A percentile compares a stretch with the other conserved stretches of the same genome.
These are phyloP conservation scores for Cynoglossus semilaevis DNA, from an alignment of 2,113 vertebrate species.

Conservation along the genomic window DNA sequence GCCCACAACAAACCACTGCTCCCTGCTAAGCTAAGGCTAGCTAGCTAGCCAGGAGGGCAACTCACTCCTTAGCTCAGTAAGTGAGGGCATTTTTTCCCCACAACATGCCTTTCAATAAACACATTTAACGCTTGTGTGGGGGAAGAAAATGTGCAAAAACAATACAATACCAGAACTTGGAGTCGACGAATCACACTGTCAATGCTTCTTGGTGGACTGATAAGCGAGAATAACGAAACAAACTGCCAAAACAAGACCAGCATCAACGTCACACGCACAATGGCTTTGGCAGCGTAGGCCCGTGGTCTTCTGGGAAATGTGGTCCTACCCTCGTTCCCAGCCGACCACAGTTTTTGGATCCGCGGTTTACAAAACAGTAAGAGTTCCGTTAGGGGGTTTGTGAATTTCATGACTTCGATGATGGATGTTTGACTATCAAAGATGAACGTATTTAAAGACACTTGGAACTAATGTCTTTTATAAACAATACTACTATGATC, in stretches of 20 bases:
- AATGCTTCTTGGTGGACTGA: constrained; percentile 40
- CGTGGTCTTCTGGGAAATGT: constrained; percentile 53
- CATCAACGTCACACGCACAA: constrained; percentile 44
- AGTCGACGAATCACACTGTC: constrained; percentile 23
- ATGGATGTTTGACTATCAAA: too few species aligned
- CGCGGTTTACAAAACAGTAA: too few species aligned
- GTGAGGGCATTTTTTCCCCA: constrained; percentile 9
- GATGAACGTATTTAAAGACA: too few species aligned
- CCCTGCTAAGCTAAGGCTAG: constrained; percentile 45
- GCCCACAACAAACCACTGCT: constrained; percentile 15
- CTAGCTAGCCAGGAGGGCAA: constrained; percentile 46
- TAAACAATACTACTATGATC: too few species aligned
- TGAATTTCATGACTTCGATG: too few species aligned
- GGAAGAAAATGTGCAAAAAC: background rate
- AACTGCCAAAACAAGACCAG: constrained; percentile 75
- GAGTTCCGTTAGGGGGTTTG: too few species aligned
- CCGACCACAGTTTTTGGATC: too few species aligned
- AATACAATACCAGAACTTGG: constrained; percentile 49
- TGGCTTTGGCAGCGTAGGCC: background rate
- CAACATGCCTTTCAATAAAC: background rate
- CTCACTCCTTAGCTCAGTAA: constrained; percentile 41
- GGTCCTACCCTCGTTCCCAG: constrained; percentile 21
- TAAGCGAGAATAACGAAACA: constrained; percentile 69
- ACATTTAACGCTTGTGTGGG: accelerated
- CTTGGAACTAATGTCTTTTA: too few species aligned